Conservation (phyloP, 2,888 invertebrate genomes). For the Apamea anceps region DNA sequence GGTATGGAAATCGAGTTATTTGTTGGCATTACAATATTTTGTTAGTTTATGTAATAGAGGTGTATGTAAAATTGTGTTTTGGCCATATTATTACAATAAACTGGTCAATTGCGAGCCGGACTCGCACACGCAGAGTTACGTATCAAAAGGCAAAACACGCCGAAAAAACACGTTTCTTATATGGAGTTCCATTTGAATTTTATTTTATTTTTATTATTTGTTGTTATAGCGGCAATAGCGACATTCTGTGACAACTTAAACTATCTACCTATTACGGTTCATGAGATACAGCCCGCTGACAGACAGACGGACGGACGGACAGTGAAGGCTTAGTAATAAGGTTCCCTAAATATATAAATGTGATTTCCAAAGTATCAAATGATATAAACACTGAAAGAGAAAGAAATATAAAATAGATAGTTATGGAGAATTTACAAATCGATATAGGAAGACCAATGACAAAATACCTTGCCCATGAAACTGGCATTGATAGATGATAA, state of each 20-base stretch:
- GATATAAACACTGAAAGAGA: neutral
- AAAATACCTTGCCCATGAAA: constrained; percentile 27
- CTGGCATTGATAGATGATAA: constrained; percentile 39
- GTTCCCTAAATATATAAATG: neutral
- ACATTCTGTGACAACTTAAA: neutral
- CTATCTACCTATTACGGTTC: neutral
- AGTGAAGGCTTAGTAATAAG: neutral
- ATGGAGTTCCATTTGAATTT: too few species aligned
- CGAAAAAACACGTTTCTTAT: too few species aligned
- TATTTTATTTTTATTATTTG: too few species aligned
- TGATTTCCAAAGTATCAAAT: neutral
- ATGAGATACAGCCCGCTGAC: neutral
- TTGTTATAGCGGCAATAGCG: neutral
- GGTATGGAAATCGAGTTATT: constrained; percentile 23
- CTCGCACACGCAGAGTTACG: too few species aligned
- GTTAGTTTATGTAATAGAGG: neutral
- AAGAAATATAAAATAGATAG: neutral
- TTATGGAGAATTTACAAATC: constrained; percentile 15
- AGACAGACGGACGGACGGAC: neutral
- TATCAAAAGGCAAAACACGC: too few species aligned
- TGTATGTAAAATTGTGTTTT: neutral
- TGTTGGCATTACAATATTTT: neutral
- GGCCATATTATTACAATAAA: too few species aligned
- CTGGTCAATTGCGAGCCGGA: too few species aligned
- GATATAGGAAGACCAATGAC: constrained; percentile 24